Base-by-base conservation (phyloP, 35 echinoderm and acorn worm genomes). In the Holothuria glaberrima region DNA sequence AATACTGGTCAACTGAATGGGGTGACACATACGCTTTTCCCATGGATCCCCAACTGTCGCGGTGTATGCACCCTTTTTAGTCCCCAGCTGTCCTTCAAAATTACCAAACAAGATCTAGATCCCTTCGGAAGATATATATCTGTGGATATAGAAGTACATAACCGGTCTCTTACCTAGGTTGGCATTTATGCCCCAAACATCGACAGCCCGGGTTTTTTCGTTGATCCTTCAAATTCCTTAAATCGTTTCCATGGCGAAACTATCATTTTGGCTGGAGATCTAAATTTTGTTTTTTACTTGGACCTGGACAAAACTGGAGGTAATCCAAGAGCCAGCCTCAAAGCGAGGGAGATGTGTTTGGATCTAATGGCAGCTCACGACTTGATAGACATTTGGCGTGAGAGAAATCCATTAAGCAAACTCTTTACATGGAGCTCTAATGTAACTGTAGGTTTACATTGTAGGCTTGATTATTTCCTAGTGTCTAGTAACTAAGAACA, bases 221-320 rank as follows among this genome's bases (percentile, higher is more conserved):
- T 21, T 16, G 34, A 41, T 41, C 5, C 38, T 9, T 75, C 30
- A 16, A 75, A 45, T 19, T 4, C 7, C 34, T 24, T 75, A 41
- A 75, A 38, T 41, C 35, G 21, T 41, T 75, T 75, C 18, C 16
- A 41, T 6, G 71, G 18, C 5, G 71, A 75, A 22, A 75, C 30
- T 20, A 75, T 75, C 18, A 75, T 75, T 18, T 35, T 36, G 34
- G 71, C 32, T 22, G 71, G 30, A 24, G 71, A 75, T 75, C n/a
- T 75, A 12, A 75, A 75, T 20, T 75, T 75, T 75, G 71, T 75
- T 13, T 75, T 75, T 75, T 36, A 75, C 71, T 41, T 75, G n/a
- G 71, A 75, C 7, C 48, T 57, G 21, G 79, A 82, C 50, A 59
- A 82, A 58, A 82, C 14, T 21, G 79, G 50, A 3, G 79, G 79